A percentile compares a stretch with the other conserved stretches of the same genome.
Evolutionary conservation across 2,113 vertebrate genomes (phyloP).

Genomic region (Zapus hudsonius): DNA sequence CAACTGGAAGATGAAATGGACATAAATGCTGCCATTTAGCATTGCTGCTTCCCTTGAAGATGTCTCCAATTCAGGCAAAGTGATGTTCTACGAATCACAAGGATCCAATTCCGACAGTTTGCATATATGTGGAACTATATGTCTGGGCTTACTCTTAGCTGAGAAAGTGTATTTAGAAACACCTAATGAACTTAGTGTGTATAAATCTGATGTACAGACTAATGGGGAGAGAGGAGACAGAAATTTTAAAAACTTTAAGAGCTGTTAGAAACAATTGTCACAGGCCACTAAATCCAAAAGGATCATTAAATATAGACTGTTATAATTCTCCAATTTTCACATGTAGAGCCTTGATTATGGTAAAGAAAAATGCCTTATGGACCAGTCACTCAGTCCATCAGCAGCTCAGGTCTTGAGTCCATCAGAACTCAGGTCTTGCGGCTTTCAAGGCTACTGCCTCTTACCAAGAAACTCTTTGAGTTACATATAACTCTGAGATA

Average conservation of each 20-base stretch:
- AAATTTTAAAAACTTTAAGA: not conserved
- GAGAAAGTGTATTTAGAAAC: not conserved
- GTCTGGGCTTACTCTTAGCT: not conserved
- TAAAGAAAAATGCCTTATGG: not conserved
- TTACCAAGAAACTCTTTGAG: not conserved
- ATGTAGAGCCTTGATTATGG: not conserved
- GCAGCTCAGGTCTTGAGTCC: not conserved
- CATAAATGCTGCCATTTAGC: not conserved
- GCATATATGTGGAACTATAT: not conserved
- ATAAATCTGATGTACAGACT: not conserved
- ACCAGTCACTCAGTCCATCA: not conserved
- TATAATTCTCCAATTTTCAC: not conserved
- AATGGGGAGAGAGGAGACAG: not conserved
- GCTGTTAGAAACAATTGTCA: not conserved
- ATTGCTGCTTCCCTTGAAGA: not conserved
- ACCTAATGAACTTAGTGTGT: not conserved
- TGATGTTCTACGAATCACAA: conserved; percentile 26
- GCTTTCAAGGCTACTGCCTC: not conserved
- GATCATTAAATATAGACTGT: not conserved
- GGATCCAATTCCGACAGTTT: not conserved
- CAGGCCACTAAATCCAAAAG: not conserved
- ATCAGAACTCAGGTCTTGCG: not conserved
- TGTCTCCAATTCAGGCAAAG: not conserved
- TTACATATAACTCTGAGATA: not conserved
- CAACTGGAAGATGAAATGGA: not conserved